Percentiles rank a stretch among this genome's conserved stretches.
Conservation (phyloP, 2,113 vertebrate genomes). For the Marmota monax region DNA sequence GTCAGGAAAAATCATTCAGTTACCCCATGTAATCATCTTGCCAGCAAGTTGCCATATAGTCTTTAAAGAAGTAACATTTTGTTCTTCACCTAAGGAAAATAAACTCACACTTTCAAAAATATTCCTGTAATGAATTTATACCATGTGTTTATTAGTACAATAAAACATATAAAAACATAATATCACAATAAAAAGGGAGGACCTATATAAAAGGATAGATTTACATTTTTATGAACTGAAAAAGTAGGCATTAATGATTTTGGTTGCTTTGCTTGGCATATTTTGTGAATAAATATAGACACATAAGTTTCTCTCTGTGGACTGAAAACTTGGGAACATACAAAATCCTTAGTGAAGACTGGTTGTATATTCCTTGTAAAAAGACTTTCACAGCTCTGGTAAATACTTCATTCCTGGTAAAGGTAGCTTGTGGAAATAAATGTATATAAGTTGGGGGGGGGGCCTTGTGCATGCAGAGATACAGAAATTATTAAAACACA, state of each 20-base stretch:
- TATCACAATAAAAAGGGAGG: conserved; percentile 7
- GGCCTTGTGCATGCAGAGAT: neutral
- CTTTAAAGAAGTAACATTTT: neutral
- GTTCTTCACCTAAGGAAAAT: neutral
- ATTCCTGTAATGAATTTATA: neutral
- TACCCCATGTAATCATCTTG: neutral
- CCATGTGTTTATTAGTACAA: neutral
- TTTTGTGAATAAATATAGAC: neutral
- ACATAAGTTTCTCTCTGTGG: neutral
- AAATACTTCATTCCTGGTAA: neutral
- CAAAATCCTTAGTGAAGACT: neutral
- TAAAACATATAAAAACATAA: neutral
- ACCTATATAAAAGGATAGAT: neutral
- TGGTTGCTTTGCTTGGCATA: neutral
- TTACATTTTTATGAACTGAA: neutral
- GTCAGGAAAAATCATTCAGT: neutral
- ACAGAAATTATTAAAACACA: neutral
- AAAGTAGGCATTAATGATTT: neutral
- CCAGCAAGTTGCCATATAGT: neutral
- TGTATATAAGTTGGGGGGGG: neutral
- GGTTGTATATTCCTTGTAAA: neutral
- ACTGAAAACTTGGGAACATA: neutral
- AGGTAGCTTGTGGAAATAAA: neutral
- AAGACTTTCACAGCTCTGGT: neutral
- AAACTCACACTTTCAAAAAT: neutral